Percentiles rank a stretch among this genome's conserved stretches.
Evolutionary conservation across 2,113 vertebrate genomes (phyloP).

Genomic region (Atherinomorus stipes): DNA sequence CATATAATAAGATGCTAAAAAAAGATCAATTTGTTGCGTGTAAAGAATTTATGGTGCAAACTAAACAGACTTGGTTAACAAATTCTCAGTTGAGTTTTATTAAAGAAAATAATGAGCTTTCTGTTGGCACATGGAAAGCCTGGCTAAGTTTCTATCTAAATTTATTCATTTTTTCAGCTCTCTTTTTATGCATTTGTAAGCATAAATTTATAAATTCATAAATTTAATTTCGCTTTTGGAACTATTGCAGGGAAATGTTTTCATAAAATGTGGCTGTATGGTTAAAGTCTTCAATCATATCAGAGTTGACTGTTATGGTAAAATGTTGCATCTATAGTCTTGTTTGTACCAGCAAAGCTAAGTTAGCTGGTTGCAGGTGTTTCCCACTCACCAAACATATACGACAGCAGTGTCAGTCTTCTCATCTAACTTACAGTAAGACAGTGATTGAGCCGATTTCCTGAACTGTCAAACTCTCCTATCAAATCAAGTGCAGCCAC

Average conservation of each 20-base stretch:
- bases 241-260: constrained; percentile 10
- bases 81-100: constrained; percentile 61
- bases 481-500: constrained; percentile 12
- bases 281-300: too few species aligned
- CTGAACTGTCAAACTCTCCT: not conserved
- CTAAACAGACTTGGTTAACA: constrained; percentile 46
- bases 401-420: not conserved
- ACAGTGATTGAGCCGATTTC: constrained; percentile 2
- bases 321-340: not conserved
- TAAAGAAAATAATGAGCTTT: constrained; percentile 50
- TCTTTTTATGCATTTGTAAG: constrained; percentile 33
- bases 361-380: not conserved
- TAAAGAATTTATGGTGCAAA: constrained; percentile 61
- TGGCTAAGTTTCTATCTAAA: constrained; percentile 32
- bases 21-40: constrained; percentile 64
- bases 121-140: constrained; percentile 50
- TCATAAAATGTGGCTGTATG: constrained; percentile 1
- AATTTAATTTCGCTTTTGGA: constrained; percentile 3
- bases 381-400: not conserved
- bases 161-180: constrained; percentile 28
- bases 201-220: constrained; percentile 2
- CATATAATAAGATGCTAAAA: constrained; percentile 54
- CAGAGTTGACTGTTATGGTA: too few species aligned
- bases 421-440: not conserved
- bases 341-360: not conserved